A percentile compares a stretch with the other conserved stretches of the same genome.
Evolutionary conservation across 2,797 vertebrate species (phyloP).

Genomic region (Pangasius mekongensis): DNA sequence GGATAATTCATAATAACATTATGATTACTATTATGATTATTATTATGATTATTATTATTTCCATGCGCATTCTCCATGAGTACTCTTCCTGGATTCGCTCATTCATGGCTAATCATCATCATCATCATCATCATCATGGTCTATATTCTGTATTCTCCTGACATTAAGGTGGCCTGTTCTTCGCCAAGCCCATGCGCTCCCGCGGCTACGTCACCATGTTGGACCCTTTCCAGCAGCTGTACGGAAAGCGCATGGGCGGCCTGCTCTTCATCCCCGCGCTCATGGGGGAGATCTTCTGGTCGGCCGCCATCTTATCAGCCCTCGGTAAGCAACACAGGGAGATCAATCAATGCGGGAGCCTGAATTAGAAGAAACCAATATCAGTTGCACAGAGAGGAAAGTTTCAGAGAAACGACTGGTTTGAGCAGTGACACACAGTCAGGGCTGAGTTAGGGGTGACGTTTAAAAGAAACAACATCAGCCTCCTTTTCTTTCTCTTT

Average conservation of each 20-base stretch:
- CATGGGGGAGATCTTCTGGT: constrained; percentile 99
- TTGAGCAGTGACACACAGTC: background rate
- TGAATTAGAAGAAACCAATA: constrained; percentile 5
- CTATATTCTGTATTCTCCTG: background rate
- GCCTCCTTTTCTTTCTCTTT: background rate
- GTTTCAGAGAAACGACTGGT: background rate
- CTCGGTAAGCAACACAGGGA: constrained; percentile 79
- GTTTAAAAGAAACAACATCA: background rate
- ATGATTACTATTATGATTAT: background rate
- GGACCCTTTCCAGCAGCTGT: constrained; percentile 96
- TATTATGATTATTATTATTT: background rate
- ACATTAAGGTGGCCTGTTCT: constrained; percentile 90
- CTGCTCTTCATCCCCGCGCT: constrained; percentile 95
- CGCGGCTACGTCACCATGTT: constrained; percentile 97
- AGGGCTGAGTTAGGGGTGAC: background rate
- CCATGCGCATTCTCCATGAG: background rate
- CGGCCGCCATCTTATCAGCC: constrained; percentile 94
- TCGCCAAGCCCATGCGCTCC: constrained; percentile 97
- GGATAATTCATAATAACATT: constrained; percentile 57
- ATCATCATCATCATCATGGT: background rate
- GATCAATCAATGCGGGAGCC: constrained; percentile 20
- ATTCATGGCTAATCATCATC: background rate
- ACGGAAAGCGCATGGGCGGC: constrained; percentile 96
- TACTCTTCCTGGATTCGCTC: background rate
- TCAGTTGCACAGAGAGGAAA: background rate